Evolutionary conservation across 2,888 invertebrate genomes (phyloP).

Genomic region (Stenodema calcarata): DNA sequence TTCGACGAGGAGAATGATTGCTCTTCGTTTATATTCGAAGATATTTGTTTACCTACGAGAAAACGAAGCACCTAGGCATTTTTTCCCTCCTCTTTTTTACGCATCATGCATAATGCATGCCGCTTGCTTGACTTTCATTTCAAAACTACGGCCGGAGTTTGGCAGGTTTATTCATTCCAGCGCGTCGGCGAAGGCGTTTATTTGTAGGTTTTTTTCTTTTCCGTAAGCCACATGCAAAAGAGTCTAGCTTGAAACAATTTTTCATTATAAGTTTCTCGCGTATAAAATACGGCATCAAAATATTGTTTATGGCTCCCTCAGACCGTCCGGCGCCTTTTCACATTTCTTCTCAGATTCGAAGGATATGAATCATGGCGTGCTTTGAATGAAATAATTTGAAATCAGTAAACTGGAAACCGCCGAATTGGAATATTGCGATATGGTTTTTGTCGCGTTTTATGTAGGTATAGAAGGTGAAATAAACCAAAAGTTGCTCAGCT

Average conservation of each 20-base stretch:
- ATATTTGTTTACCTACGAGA: neutral
- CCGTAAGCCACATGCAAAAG: neutral
- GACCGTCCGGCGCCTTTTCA: neutral
- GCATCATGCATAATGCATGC: slow-evolving; percentile 4
- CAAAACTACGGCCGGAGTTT: slow-evolving; percentile 18
- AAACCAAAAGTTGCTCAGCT: too few relatives aligned
- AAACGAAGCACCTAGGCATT: neutral
- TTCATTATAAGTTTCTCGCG: slow-evolving; percentile 9
- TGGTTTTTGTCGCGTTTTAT: too few relatives aligned
- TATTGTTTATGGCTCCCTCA: neutral
- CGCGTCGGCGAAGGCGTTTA: neutral
- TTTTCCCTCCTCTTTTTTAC: neutral
- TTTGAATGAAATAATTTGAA: too few relatives aligned
- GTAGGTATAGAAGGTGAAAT: too few relatives aligned
- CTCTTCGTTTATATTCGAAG: neutral
- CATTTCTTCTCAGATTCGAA: neutral
- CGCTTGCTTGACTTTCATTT: slow-evolving; percentile 24
- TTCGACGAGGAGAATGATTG: neutral
- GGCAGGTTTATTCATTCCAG: slow-evolving; percentile 13
- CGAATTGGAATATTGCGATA: too few relatives aligned
- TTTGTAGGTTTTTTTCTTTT: neutral
- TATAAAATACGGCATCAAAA: neutral
- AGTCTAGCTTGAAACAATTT: neutral
- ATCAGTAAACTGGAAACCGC: too few relatives aligned
- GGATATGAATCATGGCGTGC: neutral